Evolutionary conservation across 2,113 vertebrate genomes (phyloP), one percentile per base, ranked within the genome.

Genomic region (Coregonus clupeaformis): DNA sequence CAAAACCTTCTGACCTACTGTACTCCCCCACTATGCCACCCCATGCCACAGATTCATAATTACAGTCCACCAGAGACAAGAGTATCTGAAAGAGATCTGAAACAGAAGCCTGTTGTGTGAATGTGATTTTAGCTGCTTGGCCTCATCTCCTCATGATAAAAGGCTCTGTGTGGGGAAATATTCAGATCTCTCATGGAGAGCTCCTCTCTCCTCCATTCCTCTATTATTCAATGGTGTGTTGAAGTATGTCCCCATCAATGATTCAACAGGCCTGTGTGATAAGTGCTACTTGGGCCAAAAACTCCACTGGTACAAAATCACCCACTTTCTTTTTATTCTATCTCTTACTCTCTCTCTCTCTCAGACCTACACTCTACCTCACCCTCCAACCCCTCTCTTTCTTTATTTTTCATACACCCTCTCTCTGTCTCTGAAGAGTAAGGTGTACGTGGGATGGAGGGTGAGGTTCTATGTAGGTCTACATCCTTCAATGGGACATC

Each of bases 191-290:
- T 55, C 68, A 42, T 81, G 47, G 16, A 64, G 76, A 81, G 45
- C 68, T 63, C 78, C 71, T 1, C 1, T 66, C 74, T 36, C 77
- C 73, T 89, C 1, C 1, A 66, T 73, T 36, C 77, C 74, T 89
- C 80, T 77, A 89, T 91, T 86, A 89, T 92, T 91, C 85, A 90
- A 83, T 67, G 75, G 77, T 82, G 80, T 84, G 87, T 80, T 80
- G 73, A 90, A 90, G 87, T 89, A 76, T 82, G 83, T 83, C 85
- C 79, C 80, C 80, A 88, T 92, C 81, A 87, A 91, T 89, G 82
- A 89, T 90, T 77, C 75, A 90, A 72, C 27, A 74, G 69, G 72
- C 69, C 77, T 79, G 80, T 79, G 83, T 80, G 64, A 84, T 76
- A 87, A 85, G 80, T 80, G 80, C 80, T 80, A 77, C 75, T 72